Evolutionary conservation across 2,113 vertebrate genomes (phyloP).

Genomic region (Cariama cristata): DNA sequence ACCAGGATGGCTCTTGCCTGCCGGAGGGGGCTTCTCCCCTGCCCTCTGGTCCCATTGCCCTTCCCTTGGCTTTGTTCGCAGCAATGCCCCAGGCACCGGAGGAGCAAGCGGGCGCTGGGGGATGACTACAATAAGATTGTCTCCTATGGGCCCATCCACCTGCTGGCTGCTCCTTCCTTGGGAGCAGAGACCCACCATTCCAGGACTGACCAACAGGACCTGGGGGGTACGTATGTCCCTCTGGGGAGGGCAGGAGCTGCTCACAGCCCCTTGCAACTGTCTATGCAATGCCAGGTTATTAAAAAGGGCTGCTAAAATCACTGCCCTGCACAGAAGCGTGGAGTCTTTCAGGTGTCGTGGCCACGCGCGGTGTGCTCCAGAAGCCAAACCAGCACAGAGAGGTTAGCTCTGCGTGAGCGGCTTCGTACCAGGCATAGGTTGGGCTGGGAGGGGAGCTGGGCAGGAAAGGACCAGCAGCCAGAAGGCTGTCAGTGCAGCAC

Average conservation of each 20-base stretch:
- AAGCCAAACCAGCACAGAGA: not conserved
- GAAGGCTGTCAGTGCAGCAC: not conserved
- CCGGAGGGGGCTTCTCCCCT: accelerated
- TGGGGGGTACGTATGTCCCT: not conserved
- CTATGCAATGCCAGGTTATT: not conserved
- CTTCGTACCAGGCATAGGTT: accelerated
- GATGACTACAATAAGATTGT: conserved; percentile 59
- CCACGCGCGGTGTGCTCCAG: accelerated
- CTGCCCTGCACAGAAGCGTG: not conserved
- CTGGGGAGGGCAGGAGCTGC: not conserved
- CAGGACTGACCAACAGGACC: not conserved
- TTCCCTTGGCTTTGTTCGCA: conserved; percentile 7
- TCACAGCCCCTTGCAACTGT: not conserved
- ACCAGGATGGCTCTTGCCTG: not conserved
- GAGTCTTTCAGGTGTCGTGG: not conserved
- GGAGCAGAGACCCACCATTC: not conserved
- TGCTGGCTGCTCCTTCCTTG: not conserved
- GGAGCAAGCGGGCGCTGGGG: not conserved
- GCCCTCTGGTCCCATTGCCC: not conserved
- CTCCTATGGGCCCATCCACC: conserved; percentile 65
- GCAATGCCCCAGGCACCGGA: conserved; percentile 31
- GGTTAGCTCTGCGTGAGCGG: not conserved
- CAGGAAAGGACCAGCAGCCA: not conserved
- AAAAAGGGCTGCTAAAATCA: not conserved
- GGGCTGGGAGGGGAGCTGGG: not conserved